phyloP scores from a whole-genome alignment of 2,797 vertebrate species.

The Poecilia wingei region DNA sequence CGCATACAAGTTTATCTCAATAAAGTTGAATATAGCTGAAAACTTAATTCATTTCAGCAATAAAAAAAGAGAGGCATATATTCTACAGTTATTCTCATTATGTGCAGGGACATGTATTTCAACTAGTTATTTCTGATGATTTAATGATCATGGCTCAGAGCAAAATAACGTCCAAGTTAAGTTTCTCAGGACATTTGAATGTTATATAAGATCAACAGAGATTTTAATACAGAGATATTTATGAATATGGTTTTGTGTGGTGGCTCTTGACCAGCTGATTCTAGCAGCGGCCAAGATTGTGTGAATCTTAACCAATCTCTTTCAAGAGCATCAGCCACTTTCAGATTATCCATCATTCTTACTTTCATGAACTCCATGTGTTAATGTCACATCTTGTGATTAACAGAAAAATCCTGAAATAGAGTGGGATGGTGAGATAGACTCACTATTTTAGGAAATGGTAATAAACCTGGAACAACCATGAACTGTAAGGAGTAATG shows the following conservation, averaged over 20 bases:
- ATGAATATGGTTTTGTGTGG: background rate
- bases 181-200: background rate
- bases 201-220: background rate
- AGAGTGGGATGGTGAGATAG: background rate
- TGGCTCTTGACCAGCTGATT: background rate
- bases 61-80: background rate
- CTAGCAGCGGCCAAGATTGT: background rate
- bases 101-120: background rate
- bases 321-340: background rate
- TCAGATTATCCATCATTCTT: background rate
- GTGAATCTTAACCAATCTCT: background rate
- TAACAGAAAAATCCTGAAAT: background rate
- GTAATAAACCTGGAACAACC: background rate
- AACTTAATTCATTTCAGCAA: background rate
- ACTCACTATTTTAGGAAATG: background rate
- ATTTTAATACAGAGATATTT: background rate
- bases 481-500: background rate
- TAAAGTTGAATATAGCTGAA: background rate
- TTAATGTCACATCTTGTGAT: background rate
- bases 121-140: background rate
- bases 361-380: background rate
- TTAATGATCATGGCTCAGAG: background rate
- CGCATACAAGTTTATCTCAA: background rate
- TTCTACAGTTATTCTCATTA: background rate
- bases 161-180: background rate